Evolutionary conservation across 1,140 invertebrate species (phyloP), one percentile per base, ranked within the genome.

Genomic region (Pectinophora gossypiella): DNA sequence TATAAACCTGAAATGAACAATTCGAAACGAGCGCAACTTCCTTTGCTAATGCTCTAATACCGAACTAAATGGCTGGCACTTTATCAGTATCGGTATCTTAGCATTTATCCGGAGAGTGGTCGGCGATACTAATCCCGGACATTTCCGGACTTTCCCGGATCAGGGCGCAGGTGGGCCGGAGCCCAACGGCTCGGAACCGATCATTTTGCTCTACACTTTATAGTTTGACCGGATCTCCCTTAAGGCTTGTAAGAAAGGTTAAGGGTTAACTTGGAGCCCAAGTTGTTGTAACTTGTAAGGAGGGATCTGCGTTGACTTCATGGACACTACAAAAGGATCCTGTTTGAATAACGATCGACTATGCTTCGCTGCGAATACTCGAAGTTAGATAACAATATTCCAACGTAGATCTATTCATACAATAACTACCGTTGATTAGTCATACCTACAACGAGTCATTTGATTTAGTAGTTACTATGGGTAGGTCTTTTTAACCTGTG

Each of bases 31-130:
- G 27, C 27, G n/a, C 3, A 40, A 15, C 5, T 16, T 40, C n/a
- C 36, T 40, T 15, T 40, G n/a, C 36, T 16, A 40, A 40, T 40
- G 16, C 36, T 40, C 36, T 40, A 40, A 40, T 40, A 16, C 36
- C 36, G 7, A 40, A 40, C 36, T 40, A 16, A 40, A 40, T 40
- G 36, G 36, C 36, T 44, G 54, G 54, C 58, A 61, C 67, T 81
- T 73, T 70, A 73, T 78, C 67, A 72, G 65, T 55, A 70, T 62
- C 56, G 69, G 56, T 67, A 68, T 76, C 70, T 72, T 63, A 59
- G 61, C 57, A 51, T 69, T 69, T 61, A 64, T 56, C 56, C 42
- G 5, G 5, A 21, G 19, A 15, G 10, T 44, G 16, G 36, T 40
- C 36, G 36, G 16, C 16, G 36, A 15, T 40, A 7, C 36, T 40